Evolutionary conservation across 2,113 vertebrate genomes (phyloP).

Genomic region (Carassius auratus): DNA sequence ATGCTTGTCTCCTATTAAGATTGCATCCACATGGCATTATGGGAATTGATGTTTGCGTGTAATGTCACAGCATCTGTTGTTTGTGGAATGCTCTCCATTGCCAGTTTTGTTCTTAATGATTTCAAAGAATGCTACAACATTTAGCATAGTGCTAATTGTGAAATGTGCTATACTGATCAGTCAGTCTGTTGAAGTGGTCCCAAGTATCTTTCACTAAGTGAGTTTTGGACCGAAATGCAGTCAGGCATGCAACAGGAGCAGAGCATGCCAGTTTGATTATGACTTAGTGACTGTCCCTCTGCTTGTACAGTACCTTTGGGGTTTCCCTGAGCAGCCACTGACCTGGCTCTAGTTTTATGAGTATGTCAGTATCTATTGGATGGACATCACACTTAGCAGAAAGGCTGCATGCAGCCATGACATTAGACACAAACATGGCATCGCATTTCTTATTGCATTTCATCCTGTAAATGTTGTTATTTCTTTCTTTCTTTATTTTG

Average conservation of each 20-base stretch:
- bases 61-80: neutral
- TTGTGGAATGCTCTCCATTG: neutral
- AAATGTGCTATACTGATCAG: no score
- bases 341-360: constrained; percentile 43
- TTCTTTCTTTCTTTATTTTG: neutral
- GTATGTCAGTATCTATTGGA: constrained; percentile 37
- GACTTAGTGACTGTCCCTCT: neutral
- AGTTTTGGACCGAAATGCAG: constrained; percentile 60
- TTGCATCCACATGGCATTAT: neutral
- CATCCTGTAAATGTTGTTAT: neutral
- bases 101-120: neutral
- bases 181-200: neutral
- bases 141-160: no score
- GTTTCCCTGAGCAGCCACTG: constrained; percentile 46
- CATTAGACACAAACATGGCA: neutral
- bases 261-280: constrained; percentile 59
- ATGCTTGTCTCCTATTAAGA: neutral
- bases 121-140: no score
- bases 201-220: constrained; percentile 41
- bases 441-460: constrained; percentile 38
- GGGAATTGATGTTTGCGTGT: neutral
- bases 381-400: constrained; percentile 23
- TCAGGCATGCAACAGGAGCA: constrained; percentile 67
- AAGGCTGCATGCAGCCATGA: neutral
- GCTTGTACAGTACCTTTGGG: constrained; percentile 34